A percentile compares a stretch with the other conserved stretches of the same genome.
These are phyloP conservation scores for Rhabdomys dilectus DNA, from an alignment of 2,113 vertebrate species.

Conservation along the genomic window DNA sequence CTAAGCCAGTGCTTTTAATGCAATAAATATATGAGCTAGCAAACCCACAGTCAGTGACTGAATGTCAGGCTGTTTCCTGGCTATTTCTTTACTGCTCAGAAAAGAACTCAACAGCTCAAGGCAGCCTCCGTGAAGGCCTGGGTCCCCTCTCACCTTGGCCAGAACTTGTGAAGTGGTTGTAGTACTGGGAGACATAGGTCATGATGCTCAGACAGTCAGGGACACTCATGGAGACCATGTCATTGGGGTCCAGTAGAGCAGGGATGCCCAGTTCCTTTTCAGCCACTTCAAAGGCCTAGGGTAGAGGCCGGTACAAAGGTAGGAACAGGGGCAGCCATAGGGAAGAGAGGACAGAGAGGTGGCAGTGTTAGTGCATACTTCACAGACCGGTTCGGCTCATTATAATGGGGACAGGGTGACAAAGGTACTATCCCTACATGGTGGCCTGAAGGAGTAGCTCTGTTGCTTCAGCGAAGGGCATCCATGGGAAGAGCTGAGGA, in stretches of 20 bases:
- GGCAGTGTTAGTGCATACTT: neutral
- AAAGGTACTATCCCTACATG: neutral
- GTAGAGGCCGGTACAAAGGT: neutral
- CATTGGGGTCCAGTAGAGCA: slow-evolving; percentile 95
- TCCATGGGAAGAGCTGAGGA: neutral
- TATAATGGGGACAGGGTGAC: neutral
- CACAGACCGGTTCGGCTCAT: neutral
- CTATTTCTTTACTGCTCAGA: neutral
- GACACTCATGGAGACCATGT: slow-evolving; percentile 98
- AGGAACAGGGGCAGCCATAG: neutral
- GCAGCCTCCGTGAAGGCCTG: neutral
- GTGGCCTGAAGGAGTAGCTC: neutral
- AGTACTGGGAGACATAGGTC: slow-evolving; percentile 98
- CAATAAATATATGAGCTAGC: neutral
- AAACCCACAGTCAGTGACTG: neutral
- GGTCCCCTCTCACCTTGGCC: slow-evolving; percentile 86
- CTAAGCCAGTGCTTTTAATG: neutral
- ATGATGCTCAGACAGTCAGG: slow-evolving; percentile 98
- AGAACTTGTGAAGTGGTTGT: slow-evolving; percentile 93
- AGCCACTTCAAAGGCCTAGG: slow-evolving; percentile 96
- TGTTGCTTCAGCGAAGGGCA: neutral
- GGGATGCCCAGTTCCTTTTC: slow-evolving; percentile 97
- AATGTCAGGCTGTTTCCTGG: neutral
- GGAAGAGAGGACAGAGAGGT: neutral
- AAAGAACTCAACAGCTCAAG: neutral